These are phyloP conservation scores for Mesitornis unicolor DNA, from an alignment of 2,113 vertebrate species.

Conservation along the genomic window DNA sequence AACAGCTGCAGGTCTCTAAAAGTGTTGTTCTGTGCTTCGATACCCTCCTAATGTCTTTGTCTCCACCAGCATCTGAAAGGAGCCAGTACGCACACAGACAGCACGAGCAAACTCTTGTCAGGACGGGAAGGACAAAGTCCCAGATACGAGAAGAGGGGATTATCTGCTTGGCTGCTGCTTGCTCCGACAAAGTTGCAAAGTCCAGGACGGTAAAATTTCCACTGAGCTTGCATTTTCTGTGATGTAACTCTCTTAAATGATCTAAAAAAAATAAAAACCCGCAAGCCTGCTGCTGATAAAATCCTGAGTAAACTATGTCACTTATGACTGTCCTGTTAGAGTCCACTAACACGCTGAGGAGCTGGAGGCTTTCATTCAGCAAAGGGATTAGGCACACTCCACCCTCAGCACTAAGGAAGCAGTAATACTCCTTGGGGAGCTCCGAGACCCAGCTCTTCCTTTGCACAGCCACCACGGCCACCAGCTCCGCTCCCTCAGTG, in stretches of 20 bases:
- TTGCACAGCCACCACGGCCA: background rate
- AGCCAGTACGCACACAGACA: background rate
- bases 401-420: background rate
- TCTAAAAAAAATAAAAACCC: background rate
- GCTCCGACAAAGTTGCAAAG: constrained; percentile 9
- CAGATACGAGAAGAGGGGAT: constrained; percentile 9
- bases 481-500: background rate
- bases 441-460: background rate
- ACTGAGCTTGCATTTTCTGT: constrained; percentile 36
- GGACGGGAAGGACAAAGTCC: constrained; percentile 28
- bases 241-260: background rate
- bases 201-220: constrained; percentile 33
- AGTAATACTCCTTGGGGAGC: fast-evolving
- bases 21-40: background rate
- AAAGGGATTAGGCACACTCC: background rate
- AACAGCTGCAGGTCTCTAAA: background rate
- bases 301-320: background rate
- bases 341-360: background rate
- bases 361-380: background rate
- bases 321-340: background rate
- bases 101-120: background rate
- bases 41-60: background rate
- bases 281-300: background rate
- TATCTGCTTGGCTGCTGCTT: constrained; percentile 50
- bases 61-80: background rate